Base-by-base conservation (phyloP, 2,888 invertebrate species). In the Bhutanitis thaidina region DNA sequence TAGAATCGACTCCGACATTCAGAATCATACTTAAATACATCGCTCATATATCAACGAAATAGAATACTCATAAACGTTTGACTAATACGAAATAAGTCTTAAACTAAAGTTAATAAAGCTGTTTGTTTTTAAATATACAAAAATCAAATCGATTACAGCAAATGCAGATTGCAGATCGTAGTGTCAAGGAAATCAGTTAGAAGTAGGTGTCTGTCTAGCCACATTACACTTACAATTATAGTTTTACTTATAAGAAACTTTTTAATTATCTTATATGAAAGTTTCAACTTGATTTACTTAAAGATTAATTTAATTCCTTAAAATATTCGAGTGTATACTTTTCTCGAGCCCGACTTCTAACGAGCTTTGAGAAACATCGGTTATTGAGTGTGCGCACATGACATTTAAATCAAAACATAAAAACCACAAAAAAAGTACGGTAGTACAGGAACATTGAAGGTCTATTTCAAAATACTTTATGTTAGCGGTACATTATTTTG, bases 171-270 rank as follows among this genome's bases (percentile, higher is more conserved):
- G 25, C 14, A 67, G 64, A 67, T 65, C 63, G 44, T 59, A 61
- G 54, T 57, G 14, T 52, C 47, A 47, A 63, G 64, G 61, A 61
- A n/a, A 65, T 64, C 53, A 57, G 49, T 57, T 53, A 58, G 9
- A 38, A 16, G 30, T 20, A 20, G 5, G 5, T 20, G 20, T 20
- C 5, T 39, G 7, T 10, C 25, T 43, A 43, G n/a, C 16, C 13
- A 16, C 32, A 13, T 55, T 59, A 59, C 50, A 53, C 41, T 57
- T 43, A 78, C 52, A 64, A 66, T 70, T 76, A 79, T 13, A 55
- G 27, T 8, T 20, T 20, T 4, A 2, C 3, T 20, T 20, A 37
- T 35, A 43, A 30, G 10, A 43, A 37, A 15, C 25, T 40, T 39
- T n/a, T n/a, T 9, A 20, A 32, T 27, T 14, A 38, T 27, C 49